phyloP scores from a whole-genome alignment of 2,797 vertebrate genomes.

The Onychomys arenicola region DNA sequence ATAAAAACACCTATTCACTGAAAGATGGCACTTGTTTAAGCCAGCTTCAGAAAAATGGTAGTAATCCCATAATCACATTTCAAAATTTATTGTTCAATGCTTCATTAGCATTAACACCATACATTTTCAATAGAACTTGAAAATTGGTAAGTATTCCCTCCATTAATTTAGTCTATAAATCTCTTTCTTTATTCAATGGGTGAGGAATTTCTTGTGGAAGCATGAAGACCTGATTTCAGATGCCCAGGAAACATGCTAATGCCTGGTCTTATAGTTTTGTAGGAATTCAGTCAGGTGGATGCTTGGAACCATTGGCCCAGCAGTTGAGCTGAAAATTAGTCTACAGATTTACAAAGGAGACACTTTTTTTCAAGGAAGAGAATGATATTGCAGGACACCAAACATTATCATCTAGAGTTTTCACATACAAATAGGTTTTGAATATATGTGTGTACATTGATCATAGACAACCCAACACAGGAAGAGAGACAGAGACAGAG shows the following conservation, averaged over 20 bases:
- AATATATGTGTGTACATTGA: not conserved
- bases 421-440: not conserved
- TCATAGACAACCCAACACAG: not conserved
- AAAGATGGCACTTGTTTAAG: not conserved
- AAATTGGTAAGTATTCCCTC: not conserved
- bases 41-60: not conserved
- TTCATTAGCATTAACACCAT: not conserved
- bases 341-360: not conserved
- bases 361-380: not conserved
- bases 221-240: not conserved
- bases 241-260: not conserved
- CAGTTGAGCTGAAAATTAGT: not conserved
- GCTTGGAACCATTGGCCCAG: not conserved
- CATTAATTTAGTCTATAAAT: not conserved
- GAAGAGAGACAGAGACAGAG: no score
- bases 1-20: not conserved
- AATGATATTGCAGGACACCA: not conserved
- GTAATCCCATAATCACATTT: not conserved
- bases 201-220: not conserved
- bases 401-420: not conserved
- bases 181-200: not conserved
- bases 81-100: not conserved
- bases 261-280: not conserved
- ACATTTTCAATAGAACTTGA: not conserved
- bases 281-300: not conserved